phyloP scores from a whole-genome alignment of 1,140 invertebrate species.

The Drosophila teissieri region DNA sequence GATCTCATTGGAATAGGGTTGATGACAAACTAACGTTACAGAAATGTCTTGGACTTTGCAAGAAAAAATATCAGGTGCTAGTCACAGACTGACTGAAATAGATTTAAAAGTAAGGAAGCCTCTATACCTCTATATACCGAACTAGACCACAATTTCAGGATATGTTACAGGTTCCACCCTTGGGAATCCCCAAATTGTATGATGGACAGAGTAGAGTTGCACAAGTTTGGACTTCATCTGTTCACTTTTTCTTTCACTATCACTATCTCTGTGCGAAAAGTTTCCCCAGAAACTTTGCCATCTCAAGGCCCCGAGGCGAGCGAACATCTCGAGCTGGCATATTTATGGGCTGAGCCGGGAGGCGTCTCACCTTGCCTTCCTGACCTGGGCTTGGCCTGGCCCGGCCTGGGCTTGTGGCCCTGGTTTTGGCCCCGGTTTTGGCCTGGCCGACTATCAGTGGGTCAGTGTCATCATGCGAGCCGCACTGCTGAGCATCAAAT shows the following conservation, averaged over 20 bases:
- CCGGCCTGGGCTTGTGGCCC: conserved; percentile 14
- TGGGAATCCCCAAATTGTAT: background rate
- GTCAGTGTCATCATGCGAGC: conserved; percentile 60
- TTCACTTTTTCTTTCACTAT: conserved; percentile 48
- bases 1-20: background rate
- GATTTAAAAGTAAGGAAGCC: too few species aligned
- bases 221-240: conserved; percentile 7
- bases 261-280: conserved; percentile 24
- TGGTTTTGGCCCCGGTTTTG: background rate
- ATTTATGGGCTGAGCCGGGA: conserved; percentile 51
- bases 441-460: conserved; percentile 53
- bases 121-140: too few species aligned
- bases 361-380: conserved; percentile 44
- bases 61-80: too few species aligned
- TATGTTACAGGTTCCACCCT: background rate
- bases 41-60: background rate
- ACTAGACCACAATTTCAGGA: background rate
- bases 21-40: background rate
- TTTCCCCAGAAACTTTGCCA: conserved; percentile 35
- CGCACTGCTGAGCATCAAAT: conserved; percentile 43
- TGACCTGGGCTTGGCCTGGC: conserved; percentile 36
- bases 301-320: conserved; percentile 34
- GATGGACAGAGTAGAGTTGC: background rate
- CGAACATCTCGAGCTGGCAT: conserved; percentile 31
- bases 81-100: too few species aligned